Evolutionary conservation across 1,140 invertebrate species (phyloP), one percentile per base, ranked within the genome.

Genomic region (Penaeus chinensis): DNA sequence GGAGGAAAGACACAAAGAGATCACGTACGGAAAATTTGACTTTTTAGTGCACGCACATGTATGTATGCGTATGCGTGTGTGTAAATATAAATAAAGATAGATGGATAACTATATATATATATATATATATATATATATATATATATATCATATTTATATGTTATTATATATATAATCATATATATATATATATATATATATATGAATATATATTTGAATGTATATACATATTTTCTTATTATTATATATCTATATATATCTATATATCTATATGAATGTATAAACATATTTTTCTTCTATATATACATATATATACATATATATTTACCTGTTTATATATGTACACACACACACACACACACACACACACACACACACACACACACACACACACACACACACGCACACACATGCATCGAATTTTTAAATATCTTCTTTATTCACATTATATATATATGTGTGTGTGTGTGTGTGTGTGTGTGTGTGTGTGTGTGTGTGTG

Each of bases 221-320:
- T n/a, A 10, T 69, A 10, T 27, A n/a, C 11, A 16, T 3, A 74
- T 27, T 37, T 37, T 20, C 8, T 20, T 24, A 10, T 69, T 13
- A 24, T 13, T 74, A 27, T 74, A 32, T 74, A 74, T 74, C 32
- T 74, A 74, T 74, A 32, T 74, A 74, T 74, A 74, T 74, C 10
- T 74, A 74, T 74, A 74, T 74, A 74, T 74, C 32, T 74, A 74
- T 74, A 79, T n/a, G 24, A 61, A 60, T 74, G 7, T 37, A 27
- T 18, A 37, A 0, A 18, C 27, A 74, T 27, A 74, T 74, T 32
- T 74, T 74, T 7, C 24, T 11, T 74, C 20, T 27, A 74, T 74
- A 74, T 74, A 74, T 74, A 27, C 10, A 74, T 74, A 74, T 74
- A 74, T 32, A 74, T 32, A 10, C 27, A 37, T 0, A 74, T 19